Evolutionary conservation across 2,113 vertebrate genomes (phyloP).

Genomic region (Genyomyrus donnyi): DNA sequence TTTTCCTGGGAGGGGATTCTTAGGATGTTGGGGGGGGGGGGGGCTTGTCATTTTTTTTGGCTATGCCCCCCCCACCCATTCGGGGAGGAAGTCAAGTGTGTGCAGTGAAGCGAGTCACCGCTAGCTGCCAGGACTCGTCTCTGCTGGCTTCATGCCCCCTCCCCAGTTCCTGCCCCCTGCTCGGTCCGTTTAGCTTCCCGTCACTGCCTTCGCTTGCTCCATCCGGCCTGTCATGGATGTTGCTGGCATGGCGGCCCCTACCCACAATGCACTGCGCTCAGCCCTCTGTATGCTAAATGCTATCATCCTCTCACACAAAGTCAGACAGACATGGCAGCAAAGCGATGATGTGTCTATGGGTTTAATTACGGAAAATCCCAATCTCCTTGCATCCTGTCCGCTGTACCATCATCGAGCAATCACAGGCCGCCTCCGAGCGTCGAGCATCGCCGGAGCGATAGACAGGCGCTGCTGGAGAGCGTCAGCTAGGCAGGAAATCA

Average conservation of each 20-base stretch:
- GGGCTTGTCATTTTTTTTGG: not conserved
- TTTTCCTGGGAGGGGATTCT: not conserved
- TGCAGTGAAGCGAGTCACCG: slow-evolving; percentile 21
- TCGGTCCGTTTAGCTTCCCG: not conserved
- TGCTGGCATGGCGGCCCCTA: not conserved
- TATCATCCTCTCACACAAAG: not conserved
- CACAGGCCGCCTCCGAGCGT: not conserved
- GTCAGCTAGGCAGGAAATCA: not conserved
- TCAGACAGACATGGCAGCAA: not conserved
- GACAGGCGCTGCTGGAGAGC: not conserved
- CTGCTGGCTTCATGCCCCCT: slow-evolving; percentile 29
- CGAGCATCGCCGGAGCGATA: not conserved
- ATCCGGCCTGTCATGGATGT: not conserved
- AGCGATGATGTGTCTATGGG: not conserved
- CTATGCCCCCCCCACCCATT: not conserved
- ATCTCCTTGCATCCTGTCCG: not conserved
- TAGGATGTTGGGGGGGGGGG: slow-evolving; percentile 32
- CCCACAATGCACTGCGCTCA: slow-evolving; percentile 9
- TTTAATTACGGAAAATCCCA: not conserved
- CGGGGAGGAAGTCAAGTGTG: slow-evolving; percentile 40
- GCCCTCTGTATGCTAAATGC: not conserved
- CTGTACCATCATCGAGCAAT: not conserved
- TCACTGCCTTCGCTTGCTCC: slow-evolving; percentile 3
- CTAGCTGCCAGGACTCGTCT: slow-evolving; percentile 29
- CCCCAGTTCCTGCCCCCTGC: not conserved